Conservation (phyloP, 2,888 invertebrate species). For the Acanthococcus lagerstroemiae region DNA sequence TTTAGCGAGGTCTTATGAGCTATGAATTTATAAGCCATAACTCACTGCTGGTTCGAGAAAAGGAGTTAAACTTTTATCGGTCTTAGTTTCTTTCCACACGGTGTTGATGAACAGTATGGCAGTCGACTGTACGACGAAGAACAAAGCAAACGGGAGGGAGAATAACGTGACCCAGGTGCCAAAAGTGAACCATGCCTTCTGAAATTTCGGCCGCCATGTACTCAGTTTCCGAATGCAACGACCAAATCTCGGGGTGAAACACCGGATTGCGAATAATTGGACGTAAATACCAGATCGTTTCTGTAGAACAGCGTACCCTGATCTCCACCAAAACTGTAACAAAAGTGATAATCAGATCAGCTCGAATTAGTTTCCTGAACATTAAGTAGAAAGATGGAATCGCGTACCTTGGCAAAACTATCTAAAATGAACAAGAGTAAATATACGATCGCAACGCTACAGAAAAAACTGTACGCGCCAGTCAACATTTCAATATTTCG, state of each 20-base stretch:
- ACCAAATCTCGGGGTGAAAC: slow-evolving; percentile 71
- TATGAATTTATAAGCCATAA: slow-evolving; percentile 5
- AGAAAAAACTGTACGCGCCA: background rate
- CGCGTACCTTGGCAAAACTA: background rate
- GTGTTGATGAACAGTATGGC: slow-evolving; percentile 38
- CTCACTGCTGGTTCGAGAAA: slow-evolving; percentile 43
- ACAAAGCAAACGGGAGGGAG: slow-evolving; percentile 55
- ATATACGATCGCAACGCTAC: background rate
- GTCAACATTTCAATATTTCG: no score
- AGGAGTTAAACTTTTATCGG: slow-evolving; percentile 32
- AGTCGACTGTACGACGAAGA: slow-evolving; percentile 42
- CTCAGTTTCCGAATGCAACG: slow-evolving; percentile 65
- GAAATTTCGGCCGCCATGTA: slow-evolving; percentile 50
- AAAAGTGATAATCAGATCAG: background rate
- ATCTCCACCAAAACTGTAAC: slow-evolving; percentile 73
- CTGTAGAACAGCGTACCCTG: slow-evolving; percentile 66
- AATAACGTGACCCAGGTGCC: slow-evolving; percentile 53
- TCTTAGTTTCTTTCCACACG: slow-evolving; percentile 31
- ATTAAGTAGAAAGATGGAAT: background rate
- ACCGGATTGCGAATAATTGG: slow-evolving; percentile 59
- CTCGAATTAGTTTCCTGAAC: background rate
- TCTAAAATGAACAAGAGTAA: background rate
- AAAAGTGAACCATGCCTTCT: slow-evolving; percentile 60
- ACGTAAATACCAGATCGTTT: slow-evolving; percentile 66
- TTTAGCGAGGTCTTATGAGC: background rate